Base-by-base conservation (phyloP, 2,888 invertebrate species). In the Sinopyrophorus schimmeli region DNA sequence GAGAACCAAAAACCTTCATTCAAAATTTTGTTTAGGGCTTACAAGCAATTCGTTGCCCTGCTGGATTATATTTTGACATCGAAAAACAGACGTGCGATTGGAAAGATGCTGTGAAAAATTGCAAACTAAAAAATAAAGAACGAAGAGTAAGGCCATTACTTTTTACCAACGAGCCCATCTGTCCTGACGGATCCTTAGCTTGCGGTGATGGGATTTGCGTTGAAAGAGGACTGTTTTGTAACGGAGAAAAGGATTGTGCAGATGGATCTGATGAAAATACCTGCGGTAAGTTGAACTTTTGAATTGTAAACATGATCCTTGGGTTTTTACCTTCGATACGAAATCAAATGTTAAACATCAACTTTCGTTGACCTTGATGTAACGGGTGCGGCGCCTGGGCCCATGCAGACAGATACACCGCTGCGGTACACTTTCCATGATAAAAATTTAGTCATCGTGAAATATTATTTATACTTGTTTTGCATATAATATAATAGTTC, bases 11-110 rank as follows among this genome's bases (percentile, higher is more conserved):
- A 31, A 16, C 12, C 27, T 12, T 21, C 11, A 14, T 9, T 7
- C 5, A 5, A n/a, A n/a, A n/a, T n/a, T n/a, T 31, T 24, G 71
- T 73, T 57, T 74, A 90, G 89, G 92, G 92, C 69, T 84, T 93
- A 37, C 92, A 92, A 83, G 92, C 92, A 16, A 90, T 93, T 68
- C 85, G 92, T 73, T 93, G 93, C 71, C 93, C 93, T 26, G 91
- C 93, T 43, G 92, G 93, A 74, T 77, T 94, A 62, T 92, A 81
- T 76, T 94, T 94, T 76, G 93, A 94, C 73, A 92, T 93, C 68
- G 93, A 93, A 71, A 92, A 92, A 73, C 93, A 94, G 75, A 93
- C 93, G 2, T 94, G 93, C 69, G 92, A 93, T 71, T 94, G 93
- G 93, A 93, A 90, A 72, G 90, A 87, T 56, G 82, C 92, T 2